phyloP scores from a whole-genome alignment of 2,888 invertebrate genomes.

The Oxyteleia sp. region DNA sequence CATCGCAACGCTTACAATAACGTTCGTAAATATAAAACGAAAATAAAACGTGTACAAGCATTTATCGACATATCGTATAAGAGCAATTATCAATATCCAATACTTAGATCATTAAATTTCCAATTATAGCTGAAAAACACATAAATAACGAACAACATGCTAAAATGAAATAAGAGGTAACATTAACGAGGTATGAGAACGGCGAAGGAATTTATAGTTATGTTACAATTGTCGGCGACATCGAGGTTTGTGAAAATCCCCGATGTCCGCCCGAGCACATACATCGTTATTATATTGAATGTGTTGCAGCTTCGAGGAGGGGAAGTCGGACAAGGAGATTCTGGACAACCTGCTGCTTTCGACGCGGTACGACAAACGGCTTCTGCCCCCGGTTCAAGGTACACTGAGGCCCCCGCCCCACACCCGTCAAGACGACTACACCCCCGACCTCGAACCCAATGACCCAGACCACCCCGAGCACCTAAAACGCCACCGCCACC shows the following conservation, averaged over 20 bases:
- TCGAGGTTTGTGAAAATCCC: constrained; percentile 39
- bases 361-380: constrained; percentile 96
- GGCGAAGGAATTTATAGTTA: constrained; percentile 24
- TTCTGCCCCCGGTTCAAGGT: constrained; percentile 97
- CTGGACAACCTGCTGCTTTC: constrained; percentile 95
- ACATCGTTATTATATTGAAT: constrained; percentile 68
- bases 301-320: constrained; percentile 94
- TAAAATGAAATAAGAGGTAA: constrained; percentile 19
- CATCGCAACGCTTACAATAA: no score
- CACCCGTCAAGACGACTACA: no score
- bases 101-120: constrained; percentile 1
- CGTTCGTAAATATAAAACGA: no score
- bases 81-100: no score
- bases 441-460: no score
- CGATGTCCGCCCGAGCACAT: constrained; percentile 33
- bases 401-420: no score
- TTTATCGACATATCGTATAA: no score
- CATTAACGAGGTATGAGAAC: constrained; percentile 15
- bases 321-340: constrained; percentile 97
- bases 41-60: no score
- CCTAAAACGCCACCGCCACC: no score
- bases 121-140: not conserved
- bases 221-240: constrained; percentile 25
- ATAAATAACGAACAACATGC: not conserved
- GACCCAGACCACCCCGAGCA: no score